phyloP scores from a whole-genome alignment of 2,797 vertebrate genomes.

The Poeciliopsis gracilis region DNA sequence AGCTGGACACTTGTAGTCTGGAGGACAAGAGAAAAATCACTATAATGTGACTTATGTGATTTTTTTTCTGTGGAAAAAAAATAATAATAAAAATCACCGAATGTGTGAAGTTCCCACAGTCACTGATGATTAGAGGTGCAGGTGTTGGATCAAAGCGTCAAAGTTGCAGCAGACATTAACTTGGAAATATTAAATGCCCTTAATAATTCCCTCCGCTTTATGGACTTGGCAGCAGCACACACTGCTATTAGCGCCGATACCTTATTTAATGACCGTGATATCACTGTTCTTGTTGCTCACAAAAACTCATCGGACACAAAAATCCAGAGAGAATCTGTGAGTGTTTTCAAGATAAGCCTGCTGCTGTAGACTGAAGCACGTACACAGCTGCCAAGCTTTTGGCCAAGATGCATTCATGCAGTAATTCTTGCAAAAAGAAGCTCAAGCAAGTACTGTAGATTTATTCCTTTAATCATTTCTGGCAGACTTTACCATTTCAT shows the following conservation, averaged over 20 bases:
- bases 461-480: neutral
- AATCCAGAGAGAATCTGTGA: neutral
- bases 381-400: neutral
- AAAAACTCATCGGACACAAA: neutral
- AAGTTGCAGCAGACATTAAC: neutral
- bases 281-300: neutral
- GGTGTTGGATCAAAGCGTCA: neutral
- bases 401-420: neutral
- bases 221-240: slow-evolving; percentile 1
- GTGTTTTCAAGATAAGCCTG: neutral
- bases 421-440: neutral
- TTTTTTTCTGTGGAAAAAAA: too few relatives aligned
- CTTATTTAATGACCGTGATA: neutral
- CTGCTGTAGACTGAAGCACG: neutral
- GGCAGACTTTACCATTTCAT: neutral
- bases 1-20: neutral
- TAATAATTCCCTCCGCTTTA: neutral
- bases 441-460: neutral
- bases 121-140: neutral
- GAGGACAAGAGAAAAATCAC: neutral
- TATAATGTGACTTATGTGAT: too few relatives aligned
- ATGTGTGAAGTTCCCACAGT: neutral
- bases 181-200: neutral
- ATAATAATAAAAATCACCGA: neutral
- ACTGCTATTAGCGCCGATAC: neutral